Evolutionary conservation across 1,140 invertebrate species (phyloP), one percentile per base, ranked within the genome.

Genomic region (Macrostomum lignano): DNA sequence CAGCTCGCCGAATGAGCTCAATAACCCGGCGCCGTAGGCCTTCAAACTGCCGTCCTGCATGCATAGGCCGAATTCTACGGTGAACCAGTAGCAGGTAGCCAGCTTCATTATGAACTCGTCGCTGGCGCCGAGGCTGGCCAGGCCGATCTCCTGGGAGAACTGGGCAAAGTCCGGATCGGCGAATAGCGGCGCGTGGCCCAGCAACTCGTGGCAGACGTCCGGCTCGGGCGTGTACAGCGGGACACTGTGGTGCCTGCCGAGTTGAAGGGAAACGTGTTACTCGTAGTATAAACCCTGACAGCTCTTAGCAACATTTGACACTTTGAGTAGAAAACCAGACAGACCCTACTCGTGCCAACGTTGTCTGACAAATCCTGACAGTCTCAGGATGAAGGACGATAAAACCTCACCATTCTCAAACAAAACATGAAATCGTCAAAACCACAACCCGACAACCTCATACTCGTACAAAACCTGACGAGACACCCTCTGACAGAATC

Each of bases 41-140:
- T 88, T 91, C 0, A 88, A 41, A 41, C 82, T 63, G 1, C 72
- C 74, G 34, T 81, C 68, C 67, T 63, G 55, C 24, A 41, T 37
- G 48, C 88, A 98, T 9, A 96, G 47, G 9, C 88, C 88, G 46
- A 72, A 96, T 50, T 96, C 88, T 1, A 94, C 79, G 0, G 86
- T 96, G 46, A 96, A 96, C 84, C 86, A 96, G 52, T 91, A 96
- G 45, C 82, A 82, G 37, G 86, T 88, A 3, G 88, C 84, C 1
- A 96, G 61, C 62, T 88, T 91, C 48, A 93, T 74, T 35, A 98
- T 73, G 48, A 72, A 86, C 33, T 94, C 84, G 55, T 98, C 88
- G 1, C 82, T 77, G 1, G 84, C 84, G 6, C 88, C 88, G 0
- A 98, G 65, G 0, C 82, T 93, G 2, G 67, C 67, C 22, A 68